Evolutionary conservation across 2,797 vertebrate genomes (phyloP).

Genomic region (Sorex maritimensis): DNA sequence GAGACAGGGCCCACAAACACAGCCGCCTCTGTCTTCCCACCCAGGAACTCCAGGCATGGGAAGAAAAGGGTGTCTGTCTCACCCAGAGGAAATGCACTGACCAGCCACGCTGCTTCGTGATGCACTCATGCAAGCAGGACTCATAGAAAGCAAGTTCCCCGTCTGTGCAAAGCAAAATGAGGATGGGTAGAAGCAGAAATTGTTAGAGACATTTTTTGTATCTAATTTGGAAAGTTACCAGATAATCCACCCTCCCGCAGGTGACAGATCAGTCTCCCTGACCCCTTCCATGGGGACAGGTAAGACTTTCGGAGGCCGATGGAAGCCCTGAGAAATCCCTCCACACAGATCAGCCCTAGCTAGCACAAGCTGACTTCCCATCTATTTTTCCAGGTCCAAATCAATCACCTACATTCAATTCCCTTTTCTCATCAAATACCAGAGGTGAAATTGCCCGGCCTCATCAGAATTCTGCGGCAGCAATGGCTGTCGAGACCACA

Average conservation of each 20-base stretch:
- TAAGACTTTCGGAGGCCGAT: fast-evolving
- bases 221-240: background rate
- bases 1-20: too few species aligned
- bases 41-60: fast-evolving
- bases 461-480: constrained; percentile 1
- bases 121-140: background rate
- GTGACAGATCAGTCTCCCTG: background rate
- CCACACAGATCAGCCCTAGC: background rate
- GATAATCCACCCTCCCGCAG: fast-evolving
- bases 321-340: constrained; percentile 9
- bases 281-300: background rate
- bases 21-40: fast-evolving
- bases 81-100: background rate
- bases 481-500: background rate
- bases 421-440: constrained; percentile 65
- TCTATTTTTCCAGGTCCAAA: background rate
- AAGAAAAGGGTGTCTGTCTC: background rate
- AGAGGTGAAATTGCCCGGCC: background rate
- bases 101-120: fast-evolving
- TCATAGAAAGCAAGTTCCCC: background rate
- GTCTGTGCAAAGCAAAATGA: background rate
- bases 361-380: background rate
- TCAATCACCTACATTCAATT: constrained; percentile 25
- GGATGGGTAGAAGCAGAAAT: background rate
- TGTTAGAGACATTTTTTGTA: background rate